These are phyloP conservation scores for Antechinus flavipes DNA, from an alignment of 2,113 vertebrate species.

Conservation along the genomic window DNA sequence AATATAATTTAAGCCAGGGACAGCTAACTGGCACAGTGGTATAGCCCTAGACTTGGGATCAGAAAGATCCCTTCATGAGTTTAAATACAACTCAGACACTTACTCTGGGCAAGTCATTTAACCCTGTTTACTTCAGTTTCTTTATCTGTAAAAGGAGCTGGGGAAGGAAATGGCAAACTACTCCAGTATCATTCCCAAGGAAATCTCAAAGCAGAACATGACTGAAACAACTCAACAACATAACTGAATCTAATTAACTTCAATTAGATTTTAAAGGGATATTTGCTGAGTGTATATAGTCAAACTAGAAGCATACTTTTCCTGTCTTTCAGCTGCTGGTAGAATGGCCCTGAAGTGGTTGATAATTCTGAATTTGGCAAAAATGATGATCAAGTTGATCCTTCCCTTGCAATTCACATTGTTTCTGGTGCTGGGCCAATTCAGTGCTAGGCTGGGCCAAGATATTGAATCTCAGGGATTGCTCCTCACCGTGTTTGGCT, in stretches of 20 bases:
- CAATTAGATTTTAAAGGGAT: not conserved
- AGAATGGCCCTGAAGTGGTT: not conserved
- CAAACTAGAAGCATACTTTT: not conserved
- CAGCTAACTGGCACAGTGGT: not conserved
- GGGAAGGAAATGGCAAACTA: not conserved
- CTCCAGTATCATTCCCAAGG: not conserved
- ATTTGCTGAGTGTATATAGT: not conserved
- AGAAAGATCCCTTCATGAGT: not conserved
- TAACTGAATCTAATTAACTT: not conserved
- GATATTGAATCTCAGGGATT: not conserved
- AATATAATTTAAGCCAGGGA: not conserved
- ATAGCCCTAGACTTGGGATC: not conserved
- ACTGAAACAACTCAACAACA: not conserved
- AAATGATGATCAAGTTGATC: not conserved
- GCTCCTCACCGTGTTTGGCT: not conserved
- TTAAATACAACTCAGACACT: not conserved
- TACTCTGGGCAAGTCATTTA: not conserved
- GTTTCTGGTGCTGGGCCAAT: not conserved
- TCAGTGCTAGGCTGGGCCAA: not conserved
- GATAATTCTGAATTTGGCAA: not conserved
- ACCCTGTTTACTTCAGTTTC: not conserved
- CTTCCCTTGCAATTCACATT: not conserved
- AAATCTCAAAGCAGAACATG: not conserved
- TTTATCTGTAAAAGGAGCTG: not conserved
- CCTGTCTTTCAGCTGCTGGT: not conserved